Evolutionary conservation across 2,888 invertebrate species (phyloP).

Genomic region (Neoscelio sp.): DNA sequence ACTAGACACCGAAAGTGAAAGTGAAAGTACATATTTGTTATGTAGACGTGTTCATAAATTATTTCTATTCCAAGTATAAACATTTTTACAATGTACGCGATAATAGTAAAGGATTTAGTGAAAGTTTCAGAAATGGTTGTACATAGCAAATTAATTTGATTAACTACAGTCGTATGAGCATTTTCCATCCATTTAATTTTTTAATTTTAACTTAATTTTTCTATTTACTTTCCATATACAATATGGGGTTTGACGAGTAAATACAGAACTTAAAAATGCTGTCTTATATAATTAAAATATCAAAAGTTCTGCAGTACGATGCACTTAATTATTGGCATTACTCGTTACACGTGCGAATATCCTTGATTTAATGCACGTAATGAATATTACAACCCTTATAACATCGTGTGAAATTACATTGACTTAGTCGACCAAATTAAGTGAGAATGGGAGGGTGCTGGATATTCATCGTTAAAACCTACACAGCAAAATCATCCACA

Average conservation of each 20-base stretch:
- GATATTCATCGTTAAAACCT: too few species aligned
- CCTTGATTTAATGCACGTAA: conserved; percentile 12
- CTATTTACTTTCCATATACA: too few species aligned
- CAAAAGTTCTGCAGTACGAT: conserved; percentile 3
- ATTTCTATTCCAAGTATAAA: conserved; percentile 4
- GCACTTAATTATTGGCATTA: not conserved
- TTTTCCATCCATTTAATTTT: too few species aligned
- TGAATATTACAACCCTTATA: conserved; percentile 12
- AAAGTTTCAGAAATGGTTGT: not conserved
- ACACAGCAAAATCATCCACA: too few species aligned
- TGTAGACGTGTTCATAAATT: conserved; percentile 24
- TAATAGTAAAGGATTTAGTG: not conserved
- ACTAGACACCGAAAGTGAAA: conserved; percentile 48
- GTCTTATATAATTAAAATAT: conserved; percentile 4
- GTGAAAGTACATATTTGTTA: conserved; percentile 32
- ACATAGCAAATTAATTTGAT: not conserved
- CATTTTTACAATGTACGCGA: conserved; percentile 7
- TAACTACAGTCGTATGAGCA: too few species aligned
- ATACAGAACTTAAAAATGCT: too few species aligned
- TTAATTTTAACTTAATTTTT: conserved; percentile 1
- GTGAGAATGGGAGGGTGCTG: too few species aligned
- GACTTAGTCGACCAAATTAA: conserved; percentile 40
- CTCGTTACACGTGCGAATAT: conserved; percentile 6
- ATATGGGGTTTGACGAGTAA: too few species aligned
- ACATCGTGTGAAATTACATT: conserved; percentile 29